Conservation (phyloP, 2,888 invertebrate genomes). For the Megaustenia siamemsis region DNA sequence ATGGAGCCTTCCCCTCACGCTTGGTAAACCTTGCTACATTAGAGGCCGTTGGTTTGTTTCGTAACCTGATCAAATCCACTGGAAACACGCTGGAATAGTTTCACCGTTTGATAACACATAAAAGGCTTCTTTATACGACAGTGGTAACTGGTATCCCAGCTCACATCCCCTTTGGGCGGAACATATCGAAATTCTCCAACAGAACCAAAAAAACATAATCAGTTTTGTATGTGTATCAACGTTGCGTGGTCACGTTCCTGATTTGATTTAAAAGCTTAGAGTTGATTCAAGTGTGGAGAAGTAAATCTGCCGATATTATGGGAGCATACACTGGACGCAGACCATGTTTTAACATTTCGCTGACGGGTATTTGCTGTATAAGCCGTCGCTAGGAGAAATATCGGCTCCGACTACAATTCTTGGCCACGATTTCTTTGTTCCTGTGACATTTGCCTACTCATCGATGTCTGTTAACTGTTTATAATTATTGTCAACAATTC, state of each 20-base stretch:
- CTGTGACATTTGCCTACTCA: no score
- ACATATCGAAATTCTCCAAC: not conserved
- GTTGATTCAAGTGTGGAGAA: slow-evolving; percentile 28
- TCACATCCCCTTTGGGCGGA: not conserved
- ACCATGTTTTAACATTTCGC: not conserved
- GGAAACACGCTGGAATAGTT: not conserved
- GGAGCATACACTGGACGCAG: not conserved
- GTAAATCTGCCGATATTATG: slow-evolving; percentile 15
- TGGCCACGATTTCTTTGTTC: no score
- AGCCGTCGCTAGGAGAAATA: not conserved
- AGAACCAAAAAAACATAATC: slow-evolving; percentile 2
- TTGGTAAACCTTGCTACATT: slow-evolving; percentile 1
- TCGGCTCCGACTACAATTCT: not conserved
- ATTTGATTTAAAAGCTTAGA: slow-evolving; percentile 26
- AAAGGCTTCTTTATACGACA: not conserved
- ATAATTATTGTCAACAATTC: no score
- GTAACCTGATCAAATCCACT: not conserved
- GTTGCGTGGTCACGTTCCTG: slow-evolving; percentile 25
- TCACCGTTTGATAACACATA: not conserved
- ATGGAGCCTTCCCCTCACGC: not conserved
- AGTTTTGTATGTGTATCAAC: slow-evolving; percentile 2
- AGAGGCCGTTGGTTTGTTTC: not conserved
- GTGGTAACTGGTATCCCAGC: not conserved
- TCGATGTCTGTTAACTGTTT: no score
- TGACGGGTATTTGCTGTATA: not conserved